Percentiles rank a stretch among this genome's conserved stretches.
phyloP scores from a whole-genome alignment of 2,888 invertebrate species.

The Orthosia gracilis region DNA sequence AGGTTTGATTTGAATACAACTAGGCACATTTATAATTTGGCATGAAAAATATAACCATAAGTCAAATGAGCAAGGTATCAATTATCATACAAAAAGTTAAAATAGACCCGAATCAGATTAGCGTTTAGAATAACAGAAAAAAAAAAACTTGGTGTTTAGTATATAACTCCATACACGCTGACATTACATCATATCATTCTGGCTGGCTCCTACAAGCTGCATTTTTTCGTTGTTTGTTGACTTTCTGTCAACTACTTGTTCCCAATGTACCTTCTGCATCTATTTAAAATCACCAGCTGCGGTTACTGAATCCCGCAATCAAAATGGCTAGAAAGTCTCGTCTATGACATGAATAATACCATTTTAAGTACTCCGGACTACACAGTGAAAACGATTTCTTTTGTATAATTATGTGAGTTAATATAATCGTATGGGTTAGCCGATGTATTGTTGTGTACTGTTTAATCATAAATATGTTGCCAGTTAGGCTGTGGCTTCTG shows the following conservation, averaged over 20 bases:
- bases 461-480: not conserved
- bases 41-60: too few species aligned
- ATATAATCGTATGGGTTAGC: conserved; percentile 37
- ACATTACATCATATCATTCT: not conserved
- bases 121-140: too few species aligned
- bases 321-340: conserved; percentile 67
- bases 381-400: conserved; percentile 56
- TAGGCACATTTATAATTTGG: not conserved
- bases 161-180: not conserved
- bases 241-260: not conserved
- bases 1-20: not conserved
- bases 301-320: conserved; percentile 55
- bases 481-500: not conserved
- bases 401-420: conserved; percentile 54
- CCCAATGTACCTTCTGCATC: conserved; percentile 29
- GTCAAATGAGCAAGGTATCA: too few species aligned
- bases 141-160: too few species aligned
- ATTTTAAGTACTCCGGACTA: conserved; percentile 58
- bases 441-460: conserved; percentile 2
- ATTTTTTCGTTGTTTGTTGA: too few species aligned
- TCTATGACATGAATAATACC: conserved; percentile 64
- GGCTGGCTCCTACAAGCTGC: not conserved
- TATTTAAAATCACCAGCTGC: conserved; percentile 16
- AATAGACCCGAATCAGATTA: too few species aligned
- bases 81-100: too few species aligned